Base-by-base conservation (phyloP, 92 coral and sea anemone genomes). In the Pocillopora grandis region DNA sequence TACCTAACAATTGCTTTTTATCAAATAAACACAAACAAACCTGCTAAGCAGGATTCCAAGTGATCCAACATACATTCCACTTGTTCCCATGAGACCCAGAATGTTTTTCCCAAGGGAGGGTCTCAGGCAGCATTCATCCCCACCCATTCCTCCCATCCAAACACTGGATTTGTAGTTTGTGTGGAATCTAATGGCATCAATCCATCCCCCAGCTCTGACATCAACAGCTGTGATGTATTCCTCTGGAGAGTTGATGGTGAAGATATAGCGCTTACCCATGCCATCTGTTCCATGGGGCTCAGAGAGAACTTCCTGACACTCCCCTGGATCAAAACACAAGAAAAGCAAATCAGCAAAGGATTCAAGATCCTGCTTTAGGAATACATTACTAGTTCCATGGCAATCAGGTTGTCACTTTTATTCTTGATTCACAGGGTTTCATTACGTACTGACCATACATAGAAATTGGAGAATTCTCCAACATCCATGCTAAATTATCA, bases 121-220 rank as follows among this genome's bases (percentile, higher is more conserved):
- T 77, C 77, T 78, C 33, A 96, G 88, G 63, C 79, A 86, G 87
- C 89, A 85, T 88, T 93, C 82, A 66, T 91, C 88, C n/a, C 98
- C 98, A 64, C 98, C 98, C 69, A 68, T 66, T 81, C 98, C 98
- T 83, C 98, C 98, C 92, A 94, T 92, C 98, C 98, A 92, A 36
- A 92, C 77, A 18, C 98, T 92, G 17, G 98, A 96, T 86, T 92
- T 95, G 86, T 85, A 79, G 88, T 94, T 96, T 31, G 98, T 92
- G 89, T 94, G 98, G 37, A 96, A 72, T 76, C 98, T 90, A 73
- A 96, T 91, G 55, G 96, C 98, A 66, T 96, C 98, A 81, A 96
- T 62, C 98, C 98, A 96, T 71, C 94, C 98, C 14, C 98, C 98
- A 1, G 98, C 96, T 75, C 98, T 88, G 58, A 96, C 87, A 37